A percentile compares a stretch with the other conserved stretches of the same genome.
Evolutionary conservation across 2,888 invertebrate species (phyloP).

Genomic region (Campoplex capitator): DNA sequence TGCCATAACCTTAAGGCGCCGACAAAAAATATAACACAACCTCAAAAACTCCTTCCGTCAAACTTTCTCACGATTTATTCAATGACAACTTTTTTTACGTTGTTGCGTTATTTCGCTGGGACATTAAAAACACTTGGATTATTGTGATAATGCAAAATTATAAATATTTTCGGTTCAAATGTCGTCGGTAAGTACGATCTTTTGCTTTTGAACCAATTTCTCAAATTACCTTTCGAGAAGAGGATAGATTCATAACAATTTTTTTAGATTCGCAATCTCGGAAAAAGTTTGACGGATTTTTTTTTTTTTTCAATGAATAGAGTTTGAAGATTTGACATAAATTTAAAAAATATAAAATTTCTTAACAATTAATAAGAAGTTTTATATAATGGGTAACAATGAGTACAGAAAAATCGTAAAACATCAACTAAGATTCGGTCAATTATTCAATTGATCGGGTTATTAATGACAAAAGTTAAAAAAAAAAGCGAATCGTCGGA

Average conservation of each 20-base stretch:
- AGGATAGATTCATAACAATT: neutral
- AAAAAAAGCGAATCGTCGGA: neutral
- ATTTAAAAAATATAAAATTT: neutral
- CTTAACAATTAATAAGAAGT: neutral
- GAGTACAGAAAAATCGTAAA: neutral
- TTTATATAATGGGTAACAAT: neutral
- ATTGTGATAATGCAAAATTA: conserved; percentile 1
- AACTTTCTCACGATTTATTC: neutral
- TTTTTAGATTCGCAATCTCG: neutral
- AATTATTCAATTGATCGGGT: neutral
- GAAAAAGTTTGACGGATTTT: conserved; percentile 10
- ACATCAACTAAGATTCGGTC: neutral
- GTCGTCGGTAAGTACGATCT: conserved; percentile 12
- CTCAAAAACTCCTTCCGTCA: conserved; percentile 14
- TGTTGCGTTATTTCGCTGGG: neutral
- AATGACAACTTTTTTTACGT: neutral
- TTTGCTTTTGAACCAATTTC: neutral
- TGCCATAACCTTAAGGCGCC: conserved; percentile 42
- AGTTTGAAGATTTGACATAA: neutral
- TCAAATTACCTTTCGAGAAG: neutral
- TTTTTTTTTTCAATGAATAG: neutral
- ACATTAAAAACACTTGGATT: neutral
- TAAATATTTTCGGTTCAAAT: neutral
- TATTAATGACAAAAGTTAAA: neutral
- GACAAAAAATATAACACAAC: conserved; percentile 15